These are phyloP conservation scores for Dasysyrphus albostriatus DNA, from an alignment of 2,888 invertebrate genomes.

Conservation along the genomic window DNA sequence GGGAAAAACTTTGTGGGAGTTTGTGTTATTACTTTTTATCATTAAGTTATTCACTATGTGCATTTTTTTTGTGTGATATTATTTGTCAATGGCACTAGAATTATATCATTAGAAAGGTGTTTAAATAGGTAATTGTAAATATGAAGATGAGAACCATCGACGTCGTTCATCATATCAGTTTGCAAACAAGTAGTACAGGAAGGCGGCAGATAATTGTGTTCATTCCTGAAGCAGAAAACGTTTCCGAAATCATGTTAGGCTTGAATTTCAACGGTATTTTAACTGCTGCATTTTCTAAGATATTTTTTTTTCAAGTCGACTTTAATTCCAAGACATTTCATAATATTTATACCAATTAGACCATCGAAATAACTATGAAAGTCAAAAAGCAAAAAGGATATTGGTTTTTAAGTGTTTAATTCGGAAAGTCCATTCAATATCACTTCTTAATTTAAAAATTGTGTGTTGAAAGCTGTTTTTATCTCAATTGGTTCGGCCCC, in stretches of 20 bases:
- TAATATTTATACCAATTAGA: constrained; percentile 3
- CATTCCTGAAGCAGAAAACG: constrained; percentile 8
- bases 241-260: constrained; percentile 55
- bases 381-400: constrained; percentile 43
- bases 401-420: constrained; percentile 35
- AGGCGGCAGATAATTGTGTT: constrained; percentile 52
- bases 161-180: too few relatives aligned
- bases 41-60: too few relatives aligned
- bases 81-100: too few relatives aligned
- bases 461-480: constrained; percentile 29
- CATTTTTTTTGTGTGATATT: too few relatives aligned
- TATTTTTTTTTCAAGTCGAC: constrained; percentile 12
- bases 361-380: constrained; percentile 36
- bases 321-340: background rate
- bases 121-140: too few relatives aligned
- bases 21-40: too few relatives aligned
- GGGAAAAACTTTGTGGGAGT: too few relatives aligned
- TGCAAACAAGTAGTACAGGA: too few relatives aligned
- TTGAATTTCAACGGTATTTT: constrained; percentile 42
- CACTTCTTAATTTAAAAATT: constrained; percentile 26
- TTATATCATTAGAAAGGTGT: too few relatives aligned
- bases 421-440: constrained; percentile 44
- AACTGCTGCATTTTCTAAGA: constrained; percentile 17
- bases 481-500: constrained; percentile 39
- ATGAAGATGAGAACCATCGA: too few relatives aligned